Conservation (phyloP, 2,797 vertebrate species). For the Lutjanus argentimaculatus region DNA sequence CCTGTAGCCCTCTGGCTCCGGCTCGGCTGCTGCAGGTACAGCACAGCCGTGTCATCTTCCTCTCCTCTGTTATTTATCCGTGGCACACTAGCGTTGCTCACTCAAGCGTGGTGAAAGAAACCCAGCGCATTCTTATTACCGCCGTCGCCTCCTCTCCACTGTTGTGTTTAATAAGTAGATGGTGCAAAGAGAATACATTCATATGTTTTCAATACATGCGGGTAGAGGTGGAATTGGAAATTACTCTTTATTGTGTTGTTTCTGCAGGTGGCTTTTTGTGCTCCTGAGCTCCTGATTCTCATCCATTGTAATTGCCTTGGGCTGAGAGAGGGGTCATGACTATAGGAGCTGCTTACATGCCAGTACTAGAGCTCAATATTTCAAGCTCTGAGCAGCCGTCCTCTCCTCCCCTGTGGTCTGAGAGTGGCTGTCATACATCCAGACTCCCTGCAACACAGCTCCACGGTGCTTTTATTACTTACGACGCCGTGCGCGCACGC, state of each 20-base stretch:
- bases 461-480: constrained; percentile 66
- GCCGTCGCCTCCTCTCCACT: constrained; percentile 29
- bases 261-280: constrained; percentile 54
- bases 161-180: constrained; percentile 64
- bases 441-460: constrained; percentile 56
- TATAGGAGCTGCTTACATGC: constrained; percentile 67
- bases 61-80: constrained; percentile 67
- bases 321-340: constrained; percentile 72
- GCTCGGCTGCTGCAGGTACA: constrained; percentile 58
- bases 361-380: constrained; percentile 74
- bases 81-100: constrained; percentile 40
- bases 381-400: constrained; percentile 71
- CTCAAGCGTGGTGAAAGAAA: constrained; percentile 33
- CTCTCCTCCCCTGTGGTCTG: constrained; percentile 71
- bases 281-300: constrained; percentile 60
- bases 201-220: constrained; percentile 61
- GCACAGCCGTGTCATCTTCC: constrained; percentile 59
- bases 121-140: constrained; percentile 44
- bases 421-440: constrained; percentile 75
- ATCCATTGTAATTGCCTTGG: constrained; percentile 79
- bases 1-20: constrained; percentile 60
- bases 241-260: constrained; percentile 64
- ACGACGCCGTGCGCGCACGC: constrained; percentile 16
- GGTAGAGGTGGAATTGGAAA: constrained; percentile 61
- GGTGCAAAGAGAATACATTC: constrained; percentile 57